These are phyloP conservation scores for Pungitius pungitius DNA, from an alignment of 2,113 vertebrate genomes.

Conservation along the genomic window DNA sequence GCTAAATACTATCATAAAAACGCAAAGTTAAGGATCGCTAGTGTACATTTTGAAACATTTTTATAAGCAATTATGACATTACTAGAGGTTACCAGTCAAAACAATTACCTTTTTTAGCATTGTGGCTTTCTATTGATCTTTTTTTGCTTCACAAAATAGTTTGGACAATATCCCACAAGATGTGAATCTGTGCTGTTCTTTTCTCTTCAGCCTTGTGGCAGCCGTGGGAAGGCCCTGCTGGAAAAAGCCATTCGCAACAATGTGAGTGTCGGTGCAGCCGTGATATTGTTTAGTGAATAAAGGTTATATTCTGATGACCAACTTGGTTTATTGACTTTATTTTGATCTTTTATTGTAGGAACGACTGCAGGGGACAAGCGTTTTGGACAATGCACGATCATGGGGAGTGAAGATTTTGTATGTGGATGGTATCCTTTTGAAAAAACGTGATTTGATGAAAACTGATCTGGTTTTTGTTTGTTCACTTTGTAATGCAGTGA, in stretches of 20 bases:
- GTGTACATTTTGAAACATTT: neutral
- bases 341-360: conserved; percentile 71
- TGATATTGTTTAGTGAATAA: neutral
- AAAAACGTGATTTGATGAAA: neutral
- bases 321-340: neutral
- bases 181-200: conserved; percentile 2
- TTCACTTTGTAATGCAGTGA: conserved; percentile 38
- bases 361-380: conserved; percentile 74
- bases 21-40: neutral
- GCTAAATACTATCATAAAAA: neutral
- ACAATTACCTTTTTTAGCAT: neutral
- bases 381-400: conserved; percentile 80
- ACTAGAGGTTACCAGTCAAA: neutral
- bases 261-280: conserved; percentile 72
- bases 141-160: neutral
- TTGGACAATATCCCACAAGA: neutral
- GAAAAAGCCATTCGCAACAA: conserved; percentile 89
- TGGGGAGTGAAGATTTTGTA: conserved; percentile 87
- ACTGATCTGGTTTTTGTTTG: neutral
- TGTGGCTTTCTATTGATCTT: neutral
- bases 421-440: conserved; percentile 84
- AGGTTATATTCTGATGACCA: neutral
- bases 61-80: neutral
- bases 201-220: conserved; percentile 79
- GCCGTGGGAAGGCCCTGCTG: conserved; percentile 87